Evolutionary conservation across 2,888 invertebrate genomes (phyloP).

Genomic region (Chrysolina haemoptera): DNA sequence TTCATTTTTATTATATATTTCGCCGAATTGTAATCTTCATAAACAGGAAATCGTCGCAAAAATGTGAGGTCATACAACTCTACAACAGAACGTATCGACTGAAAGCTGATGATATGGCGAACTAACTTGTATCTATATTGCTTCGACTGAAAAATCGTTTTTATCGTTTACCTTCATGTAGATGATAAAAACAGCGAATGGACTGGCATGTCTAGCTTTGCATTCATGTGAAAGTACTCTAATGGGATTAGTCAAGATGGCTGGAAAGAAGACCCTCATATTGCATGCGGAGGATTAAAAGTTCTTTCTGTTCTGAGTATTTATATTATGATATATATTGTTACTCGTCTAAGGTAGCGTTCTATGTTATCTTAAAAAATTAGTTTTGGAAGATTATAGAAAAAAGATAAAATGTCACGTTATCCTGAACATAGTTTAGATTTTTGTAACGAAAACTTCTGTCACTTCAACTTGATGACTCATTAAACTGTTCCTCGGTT

Average conservation of each 20-base stretch:
- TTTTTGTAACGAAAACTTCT: no score
- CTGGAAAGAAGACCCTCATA: conserved; percentile 4
- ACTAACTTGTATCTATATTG: background rate
- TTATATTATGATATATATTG: background rate
- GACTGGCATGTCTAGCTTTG: background rate
- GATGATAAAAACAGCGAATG: background rate
- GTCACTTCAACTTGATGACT: no score
- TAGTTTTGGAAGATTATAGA: no score
- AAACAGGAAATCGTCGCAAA: conserved; percentile 46
- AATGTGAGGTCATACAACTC: conserved; percentile 43
- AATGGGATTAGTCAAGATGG: conserved; percentile 1
- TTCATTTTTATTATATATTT: conserved; percentile 28
- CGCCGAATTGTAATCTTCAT: conserved; percentile 44
- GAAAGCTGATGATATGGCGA: background rate
- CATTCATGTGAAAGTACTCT: conserved; percentile 1
- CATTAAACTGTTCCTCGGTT: no score
- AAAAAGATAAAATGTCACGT: no score
- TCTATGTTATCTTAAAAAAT: no score
- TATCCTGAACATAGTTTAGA: no score
- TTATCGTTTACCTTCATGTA: background rate
- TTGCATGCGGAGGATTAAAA: conserved; percentile 1
- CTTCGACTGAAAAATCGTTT: conserved; percentile 2
- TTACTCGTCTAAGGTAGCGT: no score
- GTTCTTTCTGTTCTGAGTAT: background rate
- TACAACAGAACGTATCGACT: background rate